Conservation (phyloP, 1,140 invertebrate species). For the Micrasema minimum region DNA sequence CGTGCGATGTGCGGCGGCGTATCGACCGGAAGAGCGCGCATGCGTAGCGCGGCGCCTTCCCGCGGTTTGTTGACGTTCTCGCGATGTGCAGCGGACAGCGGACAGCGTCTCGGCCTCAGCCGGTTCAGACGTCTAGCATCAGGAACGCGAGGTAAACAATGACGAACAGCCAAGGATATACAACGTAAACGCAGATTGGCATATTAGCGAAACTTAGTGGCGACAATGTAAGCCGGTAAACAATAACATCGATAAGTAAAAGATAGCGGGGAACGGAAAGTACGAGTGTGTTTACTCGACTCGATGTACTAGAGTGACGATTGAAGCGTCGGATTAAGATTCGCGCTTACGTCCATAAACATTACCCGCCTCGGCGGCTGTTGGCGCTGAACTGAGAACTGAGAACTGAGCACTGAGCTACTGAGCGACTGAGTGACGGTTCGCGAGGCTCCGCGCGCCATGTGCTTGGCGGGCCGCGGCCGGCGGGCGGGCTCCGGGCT, state of each 20-base stretch:
- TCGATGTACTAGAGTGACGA: background rate
- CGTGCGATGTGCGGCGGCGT: constrained; percentile 22
- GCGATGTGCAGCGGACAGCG: constrained; percentile 31
- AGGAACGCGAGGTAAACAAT: constrained; percentile 66
- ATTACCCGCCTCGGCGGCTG: constrained; percentile 27
- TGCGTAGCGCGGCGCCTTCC: constrained; percentile 32
- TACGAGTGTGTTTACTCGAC: background rate
- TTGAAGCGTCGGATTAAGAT: constrained; percentile 5
- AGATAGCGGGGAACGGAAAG: constrained; percentile 6
- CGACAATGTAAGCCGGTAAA: background rate
- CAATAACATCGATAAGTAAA: background rate
- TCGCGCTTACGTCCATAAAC: constrained; percentile 8
- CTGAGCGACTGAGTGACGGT: constrained; percentile 19
- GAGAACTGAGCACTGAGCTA: no score
- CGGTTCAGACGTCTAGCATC: constrained; percentile 64
- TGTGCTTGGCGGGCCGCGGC: constrained; percentile 42
- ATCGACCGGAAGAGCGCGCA: constrained; percentile 44
- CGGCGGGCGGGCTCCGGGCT: constrained; percentile 13
- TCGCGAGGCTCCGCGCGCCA: constrained; percentile 3
- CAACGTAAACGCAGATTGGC: constrained; percentile 65
- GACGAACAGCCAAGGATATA: constrained; percentile 66
- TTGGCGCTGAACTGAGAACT: constrained; percentile 22
- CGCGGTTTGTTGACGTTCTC: constrained; percentile 43
- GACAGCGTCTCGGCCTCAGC: constrained; percentile 32
- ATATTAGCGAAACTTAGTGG: constrained; percentile 50